Percentiles rank a stretch among this genome's conserved stretches.
Conservation (phyloP, 2,797 vertebrate species). For the Microhierax caerulescens region DNA sequence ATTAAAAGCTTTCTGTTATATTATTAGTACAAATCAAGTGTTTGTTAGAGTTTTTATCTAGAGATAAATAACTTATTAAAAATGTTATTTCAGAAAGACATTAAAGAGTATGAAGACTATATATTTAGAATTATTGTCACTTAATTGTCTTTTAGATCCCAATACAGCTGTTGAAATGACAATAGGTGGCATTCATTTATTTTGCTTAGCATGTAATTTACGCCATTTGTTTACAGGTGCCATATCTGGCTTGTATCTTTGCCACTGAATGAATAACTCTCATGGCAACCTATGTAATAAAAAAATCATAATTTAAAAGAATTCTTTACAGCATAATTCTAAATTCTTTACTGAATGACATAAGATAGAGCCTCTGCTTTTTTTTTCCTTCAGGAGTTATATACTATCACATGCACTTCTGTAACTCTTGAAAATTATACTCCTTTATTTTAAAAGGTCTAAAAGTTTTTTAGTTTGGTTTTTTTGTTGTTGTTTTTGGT, state of each 20-base stretch:
- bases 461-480: background rate
- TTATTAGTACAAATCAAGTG: background rate
- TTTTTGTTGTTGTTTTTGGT: no score
- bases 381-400: background rate
- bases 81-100: background rate
- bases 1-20: background rate
- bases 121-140: background rate
- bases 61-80: background rate
- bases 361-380: background rate
- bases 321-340: background rate
- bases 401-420: background rate
- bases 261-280: background rate
- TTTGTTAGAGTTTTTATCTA: background rate
- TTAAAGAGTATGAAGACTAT: background rate
- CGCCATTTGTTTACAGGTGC: background rate
- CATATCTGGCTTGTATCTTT: background rate
- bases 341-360: background rate
- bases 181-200: background rate
- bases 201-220: background rate
- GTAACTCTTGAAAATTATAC: slow-evolving; percentile 7
- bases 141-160: background rate
- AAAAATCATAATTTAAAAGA: background rate
- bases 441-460: slow-evolving; percentile 31
- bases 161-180: background rate
- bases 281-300: background rate